phyloP scores from a whole-genome alignment of 2,113 vertebrate genomes.

The Heterotis niloticus region DNA sequence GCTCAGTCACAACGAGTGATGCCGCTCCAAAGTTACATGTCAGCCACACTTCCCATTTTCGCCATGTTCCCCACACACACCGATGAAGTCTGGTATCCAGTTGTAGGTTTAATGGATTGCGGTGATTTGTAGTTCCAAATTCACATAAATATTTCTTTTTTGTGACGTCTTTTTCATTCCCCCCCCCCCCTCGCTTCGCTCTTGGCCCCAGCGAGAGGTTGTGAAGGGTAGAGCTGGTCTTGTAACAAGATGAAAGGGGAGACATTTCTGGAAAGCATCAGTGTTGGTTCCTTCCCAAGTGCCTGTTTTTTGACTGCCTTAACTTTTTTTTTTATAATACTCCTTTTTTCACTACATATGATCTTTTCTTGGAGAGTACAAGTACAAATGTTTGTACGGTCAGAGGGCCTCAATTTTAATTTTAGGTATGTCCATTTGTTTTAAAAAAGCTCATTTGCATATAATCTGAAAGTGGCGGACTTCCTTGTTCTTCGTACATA shows the following conservation, averaged over 20 bases:
- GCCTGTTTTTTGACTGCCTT: constrained; percentile 17
- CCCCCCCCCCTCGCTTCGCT: too few relatives aligned
- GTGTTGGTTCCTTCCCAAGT: constrained; percentile 5
- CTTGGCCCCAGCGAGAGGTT: background rate
- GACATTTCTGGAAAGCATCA: constrained; percentile 13
- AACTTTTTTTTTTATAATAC: background rate
- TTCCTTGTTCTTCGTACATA: background rate
- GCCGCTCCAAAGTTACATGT: constrained; percentile 19
- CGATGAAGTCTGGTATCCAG: background rate
- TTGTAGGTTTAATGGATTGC: background rate
- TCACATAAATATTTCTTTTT: background rate
- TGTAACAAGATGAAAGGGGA: constrained; percentile 18
- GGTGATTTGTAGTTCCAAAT: background rate
- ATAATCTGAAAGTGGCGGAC: constrained; percentile 9
- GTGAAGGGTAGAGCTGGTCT: constrained; percentile 14
- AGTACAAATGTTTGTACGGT: constrained; percentile 21
- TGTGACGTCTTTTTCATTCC: too few relatives aligned
- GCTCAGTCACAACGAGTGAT: constrained; percentile 42
- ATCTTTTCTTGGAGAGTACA: background rate
- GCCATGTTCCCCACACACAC: background rate
- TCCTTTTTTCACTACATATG: background rate
- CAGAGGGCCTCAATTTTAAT: background rate
- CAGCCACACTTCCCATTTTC: constrained; percentile 12
- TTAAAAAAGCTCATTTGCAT: constrained; percentile 21
- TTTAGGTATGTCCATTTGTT: background rate